Evolutionary conservation across 23 tunicate species (phyloP).

Genomic region (Diplosoma virens): DNA sequence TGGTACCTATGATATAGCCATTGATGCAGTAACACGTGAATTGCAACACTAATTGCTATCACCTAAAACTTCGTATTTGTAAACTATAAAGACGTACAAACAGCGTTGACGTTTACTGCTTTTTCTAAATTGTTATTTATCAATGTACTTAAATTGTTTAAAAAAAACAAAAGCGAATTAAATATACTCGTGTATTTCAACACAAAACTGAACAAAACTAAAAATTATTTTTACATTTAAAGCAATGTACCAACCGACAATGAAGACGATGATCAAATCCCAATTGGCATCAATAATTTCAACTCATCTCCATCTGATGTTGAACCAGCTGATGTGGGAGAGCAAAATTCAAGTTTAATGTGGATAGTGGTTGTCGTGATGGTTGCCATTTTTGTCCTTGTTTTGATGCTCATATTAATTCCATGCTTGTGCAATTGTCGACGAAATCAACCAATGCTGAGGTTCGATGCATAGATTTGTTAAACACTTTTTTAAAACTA

Average conservation of each 20-base stretch:
- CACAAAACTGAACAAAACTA: not conserved
- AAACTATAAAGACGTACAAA: no score
- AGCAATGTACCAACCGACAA: not conserved
- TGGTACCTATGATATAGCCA: no score
- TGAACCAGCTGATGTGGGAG: not conserved
- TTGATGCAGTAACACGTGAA: no score
- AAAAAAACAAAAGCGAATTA: no score
- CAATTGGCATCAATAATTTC: not conserved
- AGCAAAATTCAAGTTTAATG: not conserved
- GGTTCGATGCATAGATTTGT: no score
- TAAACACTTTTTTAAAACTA: no score
- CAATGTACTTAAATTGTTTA: no score
- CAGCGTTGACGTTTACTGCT: no score
- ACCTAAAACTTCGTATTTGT: no score
- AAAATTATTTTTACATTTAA: not conserved
- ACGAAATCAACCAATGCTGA: conserved; percentile 11
- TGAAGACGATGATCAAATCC: not conserved
- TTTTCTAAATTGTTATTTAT: no score
- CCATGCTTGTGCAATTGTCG: conserved; percentile 10
- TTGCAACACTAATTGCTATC: no score
- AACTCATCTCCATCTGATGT: not conserved
- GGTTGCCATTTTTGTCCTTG: not conserved
- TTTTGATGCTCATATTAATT: not conserved
- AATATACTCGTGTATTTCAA: not conserved
- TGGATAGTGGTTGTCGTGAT: conserved; percentile 13